These are phyloP conservation scores for Cirrhinus molitorella DNA, from an alignment of 2,797 vertebrate species.

Conservation along the genomic window DNA sequence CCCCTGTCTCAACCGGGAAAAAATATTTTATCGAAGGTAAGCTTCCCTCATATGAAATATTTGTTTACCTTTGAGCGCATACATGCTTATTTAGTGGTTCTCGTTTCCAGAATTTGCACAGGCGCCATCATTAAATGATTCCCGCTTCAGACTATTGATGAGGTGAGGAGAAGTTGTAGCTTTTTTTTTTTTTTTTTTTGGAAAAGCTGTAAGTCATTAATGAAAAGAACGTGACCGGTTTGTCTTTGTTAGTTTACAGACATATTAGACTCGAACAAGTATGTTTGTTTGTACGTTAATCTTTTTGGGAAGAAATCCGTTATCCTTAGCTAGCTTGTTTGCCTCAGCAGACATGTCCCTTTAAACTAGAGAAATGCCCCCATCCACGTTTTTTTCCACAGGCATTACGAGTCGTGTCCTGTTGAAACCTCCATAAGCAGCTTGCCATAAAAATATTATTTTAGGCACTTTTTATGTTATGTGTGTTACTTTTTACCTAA, in stretches of 20 bases:
- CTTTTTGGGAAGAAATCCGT: background rate
- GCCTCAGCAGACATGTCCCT: background rate
- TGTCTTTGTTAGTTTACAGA: background rate
- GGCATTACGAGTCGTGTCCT: no score
- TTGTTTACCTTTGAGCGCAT: background rate
- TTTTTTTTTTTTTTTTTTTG: no score
- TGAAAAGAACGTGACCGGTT: background rate
- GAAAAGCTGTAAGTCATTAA: background rate
- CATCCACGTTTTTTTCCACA: background rate
- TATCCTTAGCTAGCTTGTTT: background rate
- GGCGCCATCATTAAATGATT: background rate
- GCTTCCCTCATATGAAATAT: background rate
- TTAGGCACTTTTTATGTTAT: background rate
- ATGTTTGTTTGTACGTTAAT: background rate
- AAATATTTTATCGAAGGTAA: conserved; percentile 13
- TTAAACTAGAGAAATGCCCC: background rate
- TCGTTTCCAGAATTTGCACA: background rate
- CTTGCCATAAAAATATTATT: background rate
- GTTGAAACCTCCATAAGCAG: background rate
- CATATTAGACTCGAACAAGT: background rate
- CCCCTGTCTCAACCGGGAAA: background rate
- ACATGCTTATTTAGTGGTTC: background rate
- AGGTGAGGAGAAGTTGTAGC: background rate
- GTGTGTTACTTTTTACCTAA: no score
- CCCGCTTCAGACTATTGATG: conserved; percentile 2